Percentiles rank a stretch among this genome's conserved stretches.
phyloP scores from a whole-genome alignment of 2,113 vertebrate species.

The Crypturellus undulatus region DNA sequence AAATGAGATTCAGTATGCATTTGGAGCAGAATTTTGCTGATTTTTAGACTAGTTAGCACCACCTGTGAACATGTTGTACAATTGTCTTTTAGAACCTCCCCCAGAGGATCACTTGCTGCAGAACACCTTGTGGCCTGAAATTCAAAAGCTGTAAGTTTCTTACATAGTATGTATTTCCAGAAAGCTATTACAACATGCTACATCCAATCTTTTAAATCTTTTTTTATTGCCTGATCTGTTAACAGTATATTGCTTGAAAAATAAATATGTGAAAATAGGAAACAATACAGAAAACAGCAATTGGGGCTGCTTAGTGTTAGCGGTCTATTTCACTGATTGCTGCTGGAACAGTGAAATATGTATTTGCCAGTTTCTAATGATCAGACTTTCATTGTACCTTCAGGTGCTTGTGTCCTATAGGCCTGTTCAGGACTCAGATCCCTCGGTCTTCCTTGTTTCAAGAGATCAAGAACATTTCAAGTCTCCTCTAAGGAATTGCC shows the following conservation, averaged over 20 bases:
- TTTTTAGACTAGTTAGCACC: not conserved
- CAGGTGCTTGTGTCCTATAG: not conserved
- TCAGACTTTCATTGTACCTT: not conserved
- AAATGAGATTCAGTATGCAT: not conserved
- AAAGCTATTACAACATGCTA: not conserved
- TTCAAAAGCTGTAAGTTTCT: slow-evolving; percentile 95
- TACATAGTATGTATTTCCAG: not conserved
- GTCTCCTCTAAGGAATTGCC: not conserved
- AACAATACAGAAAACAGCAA: not conserved
- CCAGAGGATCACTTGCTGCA: slow-evolving; percentile 96
- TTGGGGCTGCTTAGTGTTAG: not conserved
- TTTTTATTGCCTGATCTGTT: not conserved
- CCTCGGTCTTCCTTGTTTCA: not conserved
- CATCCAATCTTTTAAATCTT: not conserved
- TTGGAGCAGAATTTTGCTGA: not conserved
- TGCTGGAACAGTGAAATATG: not conserved
- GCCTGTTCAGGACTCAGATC: not conserved
- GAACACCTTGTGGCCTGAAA: slow-evolving; percentile 97
- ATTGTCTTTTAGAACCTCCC: slow-evolving; percentile 87
- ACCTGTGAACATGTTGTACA: not conserved
- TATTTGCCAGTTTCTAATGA: not conserved
- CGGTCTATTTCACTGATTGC: not conserved
- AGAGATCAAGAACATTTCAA: not conserved
- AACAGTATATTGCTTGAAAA: not conserved
- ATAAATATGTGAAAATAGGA: not conserved